Evolutionary conservation across 1,140 invertebrate species (phyloP), one percentile per base, ranked within the genome.

Genomic region (Mercenaria mercenaria): DNA sequence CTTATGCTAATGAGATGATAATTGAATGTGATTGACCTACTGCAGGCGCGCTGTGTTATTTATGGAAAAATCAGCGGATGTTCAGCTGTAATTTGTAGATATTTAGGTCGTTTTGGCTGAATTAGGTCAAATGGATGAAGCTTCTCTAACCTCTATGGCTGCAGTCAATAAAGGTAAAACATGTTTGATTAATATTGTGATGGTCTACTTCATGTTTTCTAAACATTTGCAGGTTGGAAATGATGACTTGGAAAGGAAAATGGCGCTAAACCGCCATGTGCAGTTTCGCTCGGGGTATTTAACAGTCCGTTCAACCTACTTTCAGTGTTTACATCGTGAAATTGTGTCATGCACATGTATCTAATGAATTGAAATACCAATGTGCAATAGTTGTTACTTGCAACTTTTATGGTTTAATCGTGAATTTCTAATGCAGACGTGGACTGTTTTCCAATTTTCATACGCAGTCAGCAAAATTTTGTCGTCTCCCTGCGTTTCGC

Each of bases 61-160:
- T 88, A 88, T 88, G 86, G 86, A 88, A 88, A 56, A 88, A 88
- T 59, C 86, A 88, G 59, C 86, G 86, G 86, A 88, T 88, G 61
- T 72, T 80, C 86, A 88, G 86, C 77, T 88, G 86, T 88, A 81
- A 88, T 64, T 88, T 64, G 86, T 88, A 64, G 86, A 79, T 88
- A 88, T 88, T 88, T 88, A 88, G 86, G 86, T 88, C 86, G 86
- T 81, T 64, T 72, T 81, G 86, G 76, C 86, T 88, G 77, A 88
- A 88, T 81, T 88, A 64, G 86, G 86, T 88, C 86, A 88, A 41
- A 81, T 81, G 86, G 86, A 88, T 69, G 86, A 88, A 50, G 41
- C 61, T 15, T 59, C 59, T 20, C 61, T 43, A 67, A 34, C 86
- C 13, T 23, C 72, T 50, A 69, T 80, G 76, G 59, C 76, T 37